Base-by-base conservation (phyloP, 1,140 invertebrate genomes). In the Trichonephila clavata region DNA sequence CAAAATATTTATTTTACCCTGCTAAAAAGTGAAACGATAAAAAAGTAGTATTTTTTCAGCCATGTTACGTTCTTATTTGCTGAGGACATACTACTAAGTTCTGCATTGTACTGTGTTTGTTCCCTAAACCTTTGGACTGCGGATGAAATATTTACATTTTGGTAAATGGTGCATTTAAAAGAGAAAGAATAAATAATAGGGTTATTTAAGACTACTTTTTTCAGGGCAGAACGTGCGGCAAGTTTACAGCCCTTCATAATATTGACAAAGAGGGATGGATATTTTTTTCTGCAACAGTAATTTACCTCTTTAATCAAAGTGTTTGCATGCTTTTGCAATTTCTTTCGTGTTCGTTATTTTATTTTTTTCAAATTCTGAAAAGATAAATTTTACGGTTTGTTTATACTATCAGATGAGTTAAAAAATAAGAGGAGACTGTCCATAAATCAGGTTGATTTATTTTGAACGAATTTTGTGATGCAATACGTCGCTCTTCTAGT, bases 241-340 rank as follows among this genome's bases (percentile, higher is more conserved):
- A 24, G 83, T 86, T 86, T 86, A 86, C 57, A 20, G 43, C 57
- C 32, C 27, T 18, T 24, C 18, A 86, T 57, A 57, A n/a, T 86
- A 86, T 86, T 86, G 83, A 86, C 83, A 59, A 86, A 86, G 43
- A 60, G 57, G 83, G 83, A 86, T 59, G 83, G n/a, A 60, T 86
- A 60, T 86, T 86, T 59, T 27, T n/a, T 81, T 18, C 7, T 50
- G 43, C 43, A 8, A n/a, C 20, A 81, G 20, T 81, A 81, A 81
- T 39, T 43, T 81, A 18, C 77, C 43, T 81, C 43, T 50, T 39
- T 50, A 81, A 32, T 50, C 77, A 21, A 43, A 20, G 32, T 50
- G 39, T 43, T 81, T 50, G 77, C 43, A 43, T 81, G 32, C 32
- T 43, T 43, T 81, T 50, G 77, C 14, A 43, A 68, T 68, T 68